Percentiles rank a stretch among this genome's conserved stretches.
Evolutionary conservation across 2,888 invertebrate species (phyloP).

Genomic region (Auanema freiburgensis): DNA sequence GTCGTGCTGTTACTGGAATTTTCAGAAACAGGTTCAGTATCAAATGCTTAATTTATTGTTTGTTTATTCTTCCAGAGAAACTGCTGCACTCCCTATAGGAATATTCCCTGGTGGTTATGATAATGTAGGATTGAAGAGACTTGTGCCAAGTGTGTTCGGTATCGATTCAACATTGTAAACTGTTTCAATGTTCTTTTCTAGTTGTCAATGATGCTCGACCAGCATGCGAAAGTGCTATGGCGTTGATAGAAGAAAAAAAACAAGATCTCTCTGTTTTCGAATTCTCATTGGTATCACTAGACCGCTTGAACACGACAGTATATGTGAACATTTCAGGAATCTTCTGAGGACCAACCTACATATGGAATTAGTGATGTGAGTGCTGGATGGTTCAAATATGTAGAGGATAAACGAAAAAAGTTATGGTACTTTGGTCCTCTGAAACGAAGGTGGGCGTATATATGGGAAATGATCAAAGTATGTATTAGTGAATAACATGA

Average conservation of each 20-base stretch:
- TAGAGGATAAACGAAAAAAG: conserved; percentile 56
- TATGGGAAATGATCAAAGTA: conserved; percentile 61
- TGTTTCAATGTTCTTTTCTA: conserved; percentile 5
- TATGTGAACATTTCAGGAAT: conserved; percentile 11
- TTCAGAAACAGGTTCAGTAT: conserved; percentile 34
- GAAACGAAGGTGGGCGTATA: conserved; percentile 52
- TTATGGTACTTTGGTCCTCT: conserved; percentile 56
- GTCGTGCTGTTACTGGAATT: conserved; percentile 51
- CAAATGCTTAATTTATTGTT: not conserved
- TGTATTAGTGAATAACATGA: not conserved
- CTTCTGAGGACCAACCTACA: conserved; percentile 9
- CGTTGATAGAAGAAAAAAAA: conserved; percentile 52
- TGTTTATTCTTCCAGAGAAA: conserved; percentile 21
- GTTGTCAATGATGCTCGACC: conserved; percentile 42
- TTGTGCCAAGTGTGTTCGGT: conserved; percentile 44
- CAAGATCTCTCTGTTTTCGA: conserved; percentile 23
- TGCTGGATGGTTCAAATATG: conserved; percentile 59
- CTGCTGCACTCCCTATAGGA: conserved; percentile 49
- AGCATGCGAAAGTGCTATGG: conserved; percentile 61
- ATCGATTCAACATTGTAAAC: not conserved
- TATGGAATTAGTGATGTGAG: conserved; percentile 48
- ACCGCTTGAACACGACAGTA: not conserved
- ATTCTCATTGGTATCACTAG: conserved; percentile 12
- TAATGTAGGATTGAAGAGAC: conserved; percentile 38
- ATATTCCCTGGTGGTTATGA: conserved; percentile 58